These are phyloP conservation scores for Caenorhabditis parvicauda DNA, from an alignment of 2,888 invertebrate species.

Conservation along the genomic window DNA sequence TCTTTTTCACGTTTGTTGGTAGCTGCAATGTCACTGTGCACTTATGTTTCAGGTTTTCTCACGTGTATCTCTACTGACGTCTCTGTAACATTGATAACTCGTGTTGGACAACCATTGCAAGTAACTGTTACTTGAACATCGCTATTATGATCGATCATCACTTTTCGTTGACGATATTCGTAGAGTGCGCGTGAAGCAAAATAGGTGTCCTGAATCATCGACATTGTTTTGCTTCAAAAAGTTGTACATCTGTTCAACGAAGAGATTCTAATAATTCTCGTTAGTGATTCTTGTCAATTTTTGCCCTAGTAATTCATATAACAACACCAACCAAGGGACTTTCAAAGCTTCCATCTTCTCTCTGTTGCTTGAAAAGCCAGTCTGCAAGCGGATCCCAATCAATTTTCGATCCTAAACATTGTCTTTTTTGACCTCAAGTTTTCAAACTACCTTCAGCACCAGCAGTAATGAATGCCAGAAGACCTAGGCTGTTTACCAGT, in stretches of 20 bases:
- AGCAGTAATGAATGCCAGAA: slow-evolving; percentile 34
- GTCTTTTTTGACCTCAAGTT: not conserved
- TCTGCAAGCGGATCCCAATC: slow-evolving; percentile 56
- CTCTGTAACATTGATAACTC: slow-evolving; percentile 34
- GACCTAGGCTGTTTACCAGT: slow-evolving; percentile 40
- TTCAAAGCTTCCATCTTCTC: slow-evolving; percentile 40
- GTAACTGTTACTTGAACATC: slow-evolving; percentile 25
- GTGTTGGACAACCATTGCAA: slow-evolving; percentile 23
- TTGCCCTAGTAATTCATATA: not conserved
- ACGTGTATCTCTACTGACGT: slow-evolving; percentile 35
- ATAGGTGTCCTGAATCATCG: slow-evolving; percentile 46
- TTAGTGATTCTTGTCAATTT: no score
- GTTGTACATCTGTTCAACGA: not conserved
- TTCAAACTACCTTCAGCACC: slow-evolving; percentile 20
- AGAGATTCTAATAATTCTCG: no score
- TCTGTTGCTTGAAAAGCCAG: slow-evolving; percentile 58
- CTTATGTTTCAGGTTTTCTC: not conserved
- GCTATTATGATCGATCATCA: slow-evolving; percentile 18
- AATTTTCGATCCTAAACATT: slow-evolving; percentile 9
- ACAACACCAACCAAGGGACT: slow-evolving; percentile 42
- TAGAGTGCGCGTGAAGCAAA: slow-evolving; percentile 51
- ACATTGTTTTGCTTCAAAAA: not conserved
- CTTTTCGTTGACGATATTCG: slow-evolving; percentile 34
- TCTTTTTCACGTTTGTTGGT: slow-evolving; percentile 37
- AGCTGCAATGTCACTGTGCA: slow-evolving; percentile 27